These are phyloP conservation scores for Fratercula arctica DNA, from an alignment of 2,797 vertebrate species.

Conservation along the genomic window DNA sequence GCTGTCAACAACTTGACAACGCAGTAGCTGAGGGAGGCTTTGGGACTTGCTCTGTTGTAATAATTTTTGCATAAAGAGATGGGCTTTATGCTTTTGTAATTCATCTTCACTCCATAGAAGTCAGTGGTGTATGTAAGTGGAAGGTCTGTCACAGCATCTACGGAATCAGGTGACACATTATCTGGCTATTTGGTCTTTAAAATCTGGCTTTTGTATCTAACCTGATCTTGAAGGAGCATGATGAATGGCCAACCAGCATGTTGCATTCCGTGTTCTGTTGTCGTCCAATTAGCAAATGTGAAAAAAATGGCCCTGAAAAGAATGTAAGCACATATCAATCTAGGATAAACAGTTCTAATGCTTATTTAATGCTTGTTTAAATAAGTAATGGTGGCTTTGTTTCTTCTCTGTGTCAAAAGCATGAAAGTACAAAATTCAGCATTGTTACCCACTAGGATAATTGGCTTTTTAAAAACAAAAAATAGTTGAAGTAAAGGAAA, in stretches of 20 bases:
- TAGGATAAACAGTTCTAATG: slow-evolving; percentile 14
- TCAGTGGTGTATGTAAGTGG: background rate
- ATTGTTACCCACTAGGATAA: background rate
- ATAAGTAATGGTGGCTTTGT: background rate
- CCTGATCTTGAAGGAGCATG: background rate
- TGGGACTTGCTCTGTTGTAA: background rate
- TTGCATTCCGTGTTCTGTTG: background rate
- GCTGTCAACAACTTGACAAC: background rate
- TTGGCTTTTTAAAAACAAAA: background rate
- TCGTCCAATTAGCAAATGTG: background rate
- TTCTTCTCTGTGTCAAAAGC: background rate
- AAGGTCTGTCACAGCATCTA: background rate
- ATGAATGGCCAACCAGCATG: background rate
- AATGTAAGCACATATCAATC: slow-evolving; percentile 16
- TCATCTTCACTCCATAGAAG: background rate
- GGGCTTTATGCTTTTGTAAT: background rate
- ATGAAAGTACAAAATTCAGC: background rate
- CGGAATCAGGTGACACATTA: background rate
- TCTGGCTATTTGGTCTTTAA: background rate
- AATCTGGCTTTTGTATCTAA: background rate
- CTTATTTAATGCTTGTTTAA: slow-evolving; percentile 50
- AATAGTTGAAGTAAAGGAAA: background rate
- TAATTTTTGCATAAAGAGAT: background rate
- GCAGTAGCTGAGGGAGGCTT: background rate
- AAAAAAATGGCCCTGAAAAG: background rate